Evolutionary conservation across 2,888 invertebrate genomes (phyloP), one percentile per base, ranked within the genome.

Genomic region (Spialia ferax): DNA sequence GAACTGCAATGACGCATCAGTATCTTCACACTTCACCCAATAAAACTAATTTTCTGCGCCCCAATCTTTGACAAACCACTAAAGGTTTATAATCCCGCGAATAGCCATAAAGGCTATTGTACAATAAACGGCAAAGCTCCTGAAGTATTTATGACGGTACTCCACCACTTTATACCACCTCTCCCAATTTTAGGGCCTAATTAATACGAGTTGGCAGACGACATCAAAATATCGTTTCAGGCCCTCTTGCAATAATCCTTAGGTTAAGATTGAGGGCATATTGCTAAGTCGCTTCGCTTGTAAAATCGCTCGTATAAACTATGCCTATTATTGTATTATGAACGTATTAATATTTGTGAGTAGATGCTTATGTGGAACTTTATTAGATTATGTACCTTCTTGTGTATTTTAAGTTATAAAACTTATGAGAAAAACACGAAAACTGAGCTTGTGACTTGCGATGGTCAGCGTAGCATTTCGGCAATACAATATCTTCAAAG

Each of bases 191-290:
- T 72, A 60, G 71, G 73, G 73, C 65, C 73, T 79, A 80, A 81
- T 79, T 79, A 78, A 72, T 73, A 70, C 75, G 73, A 74, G 76
- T 76, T 74, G 74, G 70, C 71, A 72, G 72, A 61, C 70, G 77
- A 77, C 78, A 80, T 82, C 79, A 77, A 77, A 81, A 76, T 75
- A 75, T 79, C 80, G 77, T 80, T 79, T 77, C 75, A 71, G 70
- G 69, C 57, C 62, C 62, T 61, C 54, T 23, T 56, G 57, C 62
- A 62, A 68, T 62, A 68, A 68, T 68, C 68, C 32, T 55, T 42
- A 22, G 68, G 67, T 73, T 74, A 73, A 69, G 48, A 52, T 5
- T 13, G 26, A 29, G 56, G 38, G 10, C 18, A 52, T n/a, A 29
- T n/a, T 54, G 15, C 11, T 20, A 20, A 20, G 20, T 20, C 48